Evolutionary conservation across 92 coral and sea anemone genomes (phyloP), one percentile per base, ranked within the genome.

Genomic region (Porites cylindrica): DNA sequence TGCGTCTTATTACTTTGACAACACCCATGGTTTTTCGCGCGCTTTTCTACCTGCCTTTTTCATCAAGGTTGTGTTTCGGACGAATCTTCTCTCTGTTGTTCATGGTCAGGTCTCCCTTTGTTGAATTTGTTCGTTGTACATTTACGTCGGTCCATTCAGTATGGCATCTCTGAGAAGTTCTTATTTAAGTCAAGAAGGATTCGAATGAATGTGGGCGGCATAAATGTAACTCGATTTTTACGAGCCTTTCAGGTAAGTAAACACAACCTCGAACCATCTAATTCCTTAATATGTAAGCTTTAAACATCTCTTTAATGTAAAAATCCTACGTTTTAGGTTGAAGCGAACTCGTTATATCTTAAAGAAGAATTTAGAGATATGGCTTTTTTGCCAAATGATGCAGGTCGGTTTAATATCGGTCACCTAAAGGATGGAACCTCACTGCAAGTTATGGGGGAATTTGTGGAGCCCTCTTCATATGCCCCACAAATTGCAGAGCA

Each of bases 341-440:
- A 79, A 70, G 54, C 85, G 51, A 87, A 76, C 58, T 80, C 80
- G 18, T 50, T 88, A 47, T 78, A 89, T 63, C 58, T 89, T 1
- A 89, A 89, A 32, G 92, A 84, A 29, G 92, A 89, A 51, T 89
- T 84, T 72, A 86, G 92, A 53, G 67, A 85, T 64, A 69, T 89
- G 86, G 68, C 92, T 2, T 89, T 53, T 65, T 89, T 90, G 92
- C 89, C 86, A 32, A 89, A 89, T 75, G 92, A 89, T 51, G 76
- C 79, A 1, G 89, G 92, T 10, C 81, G 90, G 24, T 91, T 91
- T 56, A 91, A 84, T 72, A 60, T 87, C 17, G 51, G 64, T 38
- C 92, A 88, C 73, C 82, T 91, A 75, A 72, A 23, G 29, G 89
- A 82, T 61, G 86, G 85, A 67, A 16, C 82, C 0, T 82, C 82